A percentile compares a stretch with the other conserved stretches of the same genome.
Evolutionary conservation across 2,113 vertebrate species (phyloP).

Genomic region (Tyrannus savana): DNA sequence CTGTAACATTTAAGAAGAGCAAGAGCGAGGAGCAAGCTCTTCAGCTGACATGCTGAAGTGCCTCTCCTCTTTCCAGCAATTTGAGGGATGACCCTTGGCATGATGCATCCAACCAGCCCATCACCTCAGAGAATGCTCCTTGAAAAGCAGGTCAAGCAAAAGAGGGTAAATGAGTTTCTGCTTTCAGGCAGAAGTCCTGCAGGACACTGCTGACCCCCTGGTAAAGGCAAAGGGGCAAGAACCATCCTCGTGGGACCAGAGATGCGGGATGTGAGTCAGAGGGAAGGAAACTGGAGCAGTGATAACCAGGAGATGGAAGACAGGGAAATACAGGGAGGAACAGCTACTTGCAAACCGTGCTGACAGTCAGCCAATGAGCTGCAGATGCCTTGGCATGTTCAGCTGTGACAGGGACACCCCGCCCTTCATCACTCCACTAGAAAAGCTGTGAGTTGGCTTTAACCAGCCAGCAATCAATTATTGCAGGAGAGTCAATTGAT

Average conservation of each 20-base stretch:
- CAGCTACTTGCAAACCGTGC: not conserved
- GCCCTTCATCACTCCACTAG: not conserved
- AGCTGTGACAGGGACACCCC: not conserved
- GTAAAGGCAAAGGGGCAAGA: not conserved
- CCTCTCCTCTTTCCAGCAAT: not conserved
- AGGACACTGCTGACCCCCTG: not conserved
- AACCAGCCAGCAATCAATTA: conserved; percentile 2
- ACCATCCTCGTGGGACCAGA: fast-evolving
- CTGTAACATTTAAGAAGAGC: not conserved
- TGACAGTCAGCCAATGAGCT: too few species aligned
- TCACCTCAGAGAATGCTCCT: not conserved
- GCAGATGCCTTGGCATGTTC: not conserved
- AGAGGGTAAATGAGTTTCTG: not conserved
- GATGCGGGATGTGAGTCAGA: not conserved
- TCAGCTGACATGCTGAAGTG: not conserved
- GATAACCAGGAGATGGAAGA: not conserved
- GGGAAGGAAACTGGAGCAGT: not conserved
- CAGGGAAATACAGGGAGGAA: not conserved
- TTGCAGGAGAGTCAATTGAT: conserved; percentile 23
- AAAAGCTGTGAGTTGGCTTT: not conserved
- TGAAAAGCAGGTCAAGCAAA: not conserved
- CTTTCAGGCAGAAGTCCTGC: not conserved
- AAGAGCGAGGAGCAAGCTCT: not conserved
- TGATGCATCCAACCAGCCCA: not conserved
- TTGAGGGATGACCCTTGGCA: not conserved